A percentile compares a stretch with the other conserved stretches of the same genome.
Evolutionary conservation across 2,797 vertebrate species (phyloP).

Genomic region (Sebastes hopkinsi): DNA sequence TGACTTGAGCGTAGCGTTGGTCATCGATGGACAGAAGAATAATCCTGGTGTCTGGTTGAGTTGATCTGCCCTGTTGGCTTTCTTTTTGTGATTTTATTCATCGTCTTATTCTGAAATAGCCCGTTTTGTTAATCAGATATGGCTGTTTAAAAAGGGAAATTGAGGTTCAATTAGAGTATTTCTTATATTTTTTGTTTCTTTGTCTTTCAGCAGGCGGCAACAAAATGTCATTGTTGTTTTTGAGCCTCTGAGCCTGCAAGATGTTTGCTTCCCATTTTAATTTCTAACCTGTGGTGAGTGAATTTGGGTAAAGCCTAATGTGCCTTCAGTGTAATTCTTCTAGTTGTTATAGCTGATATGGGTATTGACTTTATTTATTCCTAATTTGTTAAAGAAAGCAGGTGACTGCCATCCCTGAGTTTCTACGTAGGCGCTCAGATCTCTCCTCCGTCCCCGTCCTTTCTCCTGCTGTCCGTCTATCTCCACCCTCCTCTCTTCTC

Average conservation of each 20-base stretch:
- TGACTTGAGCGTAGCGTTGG: too few species aligned
- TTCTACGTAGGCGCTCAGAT: constrained; percentile 10
- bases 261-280: neutral
- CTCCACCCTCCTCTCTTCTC: constrained; percentile 20
- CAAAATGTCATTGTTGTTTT: neutral
- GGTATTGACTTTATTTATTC: neutral
- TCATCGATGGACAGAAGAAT: too few species aligned
- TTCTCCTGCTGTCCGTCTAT: constrained; percentile 45
- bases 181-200: neutral
- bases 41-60: too few species aligned
- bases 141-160: neutral
- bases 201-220: neutral
- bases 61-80: too few species aligned
- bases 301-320: constrained; percentile 1
- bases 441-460: constrained; percentile 12
- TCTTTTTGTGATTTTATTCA: too few species aligned
- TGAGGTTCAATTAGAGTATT: neutral
- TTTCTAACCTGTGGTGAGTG: neutral
- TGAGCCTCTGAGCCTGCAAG: constrained; percentile 1
- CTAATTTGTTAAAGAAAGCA: neutral
- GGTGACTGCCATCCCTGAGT: constrained; percentile 5
- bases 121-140: neutral
- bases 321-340: neutral
- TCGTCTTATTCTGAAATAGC: neutral
- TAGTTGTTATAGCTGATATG: neutral